A percentile compares a stretch with the other conserved stretches of the same genome.
These are phyloP conservation scores for Triplophysa bombifrons DNA, from an alignment of 2,797 vertebrate genomes.

Conservation along the genomic window DNA sequence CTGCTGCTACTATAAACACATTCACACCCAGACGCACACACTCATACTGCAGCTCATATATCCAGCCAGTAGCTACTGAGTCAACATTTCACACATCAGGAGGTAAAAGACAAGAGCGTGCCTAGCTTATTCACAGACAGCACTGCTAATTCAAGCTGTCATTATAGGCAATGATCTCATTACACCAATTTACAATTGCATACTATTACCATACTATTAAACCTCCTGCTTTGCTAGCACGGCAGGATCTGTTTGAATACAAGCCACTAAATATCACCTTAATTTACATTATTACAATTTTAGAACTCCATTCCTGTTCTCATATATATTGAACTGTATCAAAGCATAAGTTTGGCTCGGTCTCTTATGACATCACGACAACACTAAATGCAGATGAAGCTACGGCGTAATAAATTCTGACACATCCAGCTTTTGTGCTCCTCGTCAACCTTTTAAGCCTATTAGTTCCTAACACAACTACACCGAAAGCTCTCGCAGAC, in stretches of 20 bases:
- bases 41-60: background rate
- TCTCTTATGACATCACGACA: conserved; percentile 26
- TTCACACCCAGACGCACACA: background rate
- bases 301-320: background rate
- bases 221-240: conserved; percentile 12
- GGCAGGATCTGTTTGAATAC: conserved; percentile 13
- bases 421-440: conserved; percentile 22
- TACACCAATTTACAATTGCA: conserved; percentile 31
- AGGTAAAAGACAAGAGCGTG: conserved; percentile 19
- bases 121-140: conserved; percentile 33
- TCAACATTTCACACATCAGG: conserved; percentile 41
- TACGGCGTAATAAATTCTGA: conserved; percentile 27
- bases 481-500: conserved; percentile 10
- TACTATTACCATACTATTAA: conserved; percentile 19
- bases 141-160: conserved; percentile 46
- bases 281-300: conserved; percentile 31
- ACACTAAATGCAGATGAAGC: conserved; percentile 36
- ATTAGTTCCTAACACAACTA: conserved; percentile 7
- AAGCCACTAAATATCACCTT: conserved; percentile 17
- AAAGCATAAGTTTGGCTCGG: background rate
- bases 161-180: conserved; percentile 44
- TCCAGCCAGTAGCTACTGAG: conserved; percentile 15
- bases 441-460: conserved; percentile 37
- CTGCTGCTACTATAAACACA: conserved; percentile 10
- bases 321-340: background rate